Evolutionary conservation across 2,888 invertebrate species (phyloP), one percentile per base, ranked within the genome.

Genomic region (Drosophila formosana): DNA sequence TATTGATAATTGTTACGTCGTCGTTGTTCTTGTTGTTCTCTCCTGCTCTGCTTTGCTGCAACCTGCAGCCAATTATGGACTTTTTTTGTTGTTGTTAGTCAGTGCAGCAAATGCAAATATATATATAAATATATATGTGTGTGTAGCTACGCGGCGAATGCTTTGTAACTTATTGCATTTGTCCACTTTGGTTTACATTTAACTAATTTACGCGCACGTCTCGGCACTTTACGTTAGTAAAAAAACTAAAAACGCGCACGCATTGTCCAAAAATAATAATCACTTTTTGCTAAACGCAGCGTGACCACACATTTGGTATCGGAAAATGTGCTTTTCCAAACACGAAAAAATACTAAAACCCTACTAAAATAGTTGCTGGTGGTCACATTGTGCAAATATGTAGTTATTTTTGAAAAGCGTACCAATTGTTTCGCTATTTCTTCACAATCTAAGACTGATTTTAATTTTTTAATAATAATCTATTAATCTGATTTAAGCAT

Each of bases 251-350:
- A 58, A 64, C 71, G 55, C 66, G 70, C 74, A 76, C 78, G 71
- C 76, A 76, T 76, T 66, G 66, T 74, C 53, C 53, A 45, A 70
- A 77, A 76, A 61, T 61, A 68, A 11, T 37, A 37, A 37, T n/a
- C 37, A 37, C n/a, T 37, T 37, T n/a, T 34, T 11, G 7, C 30
- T 37, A n/a, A 37, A 5, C 30, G 11, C 4, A 37, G n/a, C 11
- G 37, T 37, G 4, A 37, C 37, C 37, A n/a, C n/a, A 5, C 18
- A 37, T 4, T 5, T 4, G n/a, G n/a, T n/a, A 5, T 37, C n/a
- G 2, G 4, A 4, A 37, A 37, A 37, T 37, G 2, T n/a, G 4
- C 37, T 37, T n/a, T 37, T 11, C 18, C 18, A 37, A 37, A 37
- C n/a, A 4, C 37, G 3, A n/a, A 37, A 37, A n/a, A 4, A 37